A percentile compares a stretch with the other conserved stretches of the same genome.
These are phyloP conservation scores for Prochilodus magdalenae DNA, from an alignment of 2,113 vertebrate genomes.

Conservation along the genomic window DNA sequence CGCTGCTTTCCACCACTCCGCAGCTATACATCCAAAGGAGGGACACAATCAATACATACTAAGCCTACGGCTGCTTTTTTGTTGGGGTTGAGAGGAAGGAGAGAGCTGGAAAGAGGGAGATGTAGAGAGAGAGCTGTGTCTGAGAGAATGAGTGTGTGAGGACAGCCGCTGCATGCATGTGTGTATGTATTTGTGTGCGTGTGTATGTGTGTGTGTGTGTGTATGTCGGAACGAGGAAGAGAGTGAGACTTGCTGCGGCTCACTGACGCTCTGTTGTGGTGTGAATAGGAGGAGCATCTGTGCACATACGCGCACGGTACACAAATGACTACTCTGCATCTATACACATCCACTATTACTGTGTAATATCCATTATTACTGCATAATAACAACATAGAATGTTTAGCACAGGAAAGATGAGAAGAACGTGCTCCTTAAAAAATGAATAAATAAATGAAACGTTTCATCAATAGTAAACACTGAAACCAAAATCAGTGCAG, in stretches of 20 bases:
- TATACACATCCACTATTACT: not conserved
- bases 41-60: slow-evolving; percentile 28
- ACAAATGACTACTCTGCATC: not conserved
- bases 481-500: not conserved
- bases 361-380: not conserved
- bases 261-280: not conserved
- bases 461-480: not conserved
- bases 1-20: slow-evolving; percentile 12
- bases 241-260: not conserved
- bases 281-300: not conserved
- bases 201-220: not conserved
- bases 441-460: not conserved
- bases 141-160: slow-evolving; percentile 9
- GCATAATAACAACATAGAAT: not conserved
- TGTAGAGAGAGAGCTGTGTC: slow-evolving; percentile 13
- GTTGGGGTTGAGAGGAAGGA: not conserved
- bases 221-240: slow-evolving; percentile 21
- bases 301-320: not conserved
- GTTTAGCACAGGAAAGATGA: not conserved
- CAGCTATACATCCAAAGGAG: not conserved
- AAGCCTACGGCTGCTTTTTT: not conserved
- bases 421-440: not conserved
- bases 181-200: not conserved
- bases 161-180: not conserved
- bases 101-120: slow-evolving; percentile 14